phyloP scores from a whole-genome alignment of 2,888 invertebrate species.

The Tanytarsus gracilentus region DNA sequence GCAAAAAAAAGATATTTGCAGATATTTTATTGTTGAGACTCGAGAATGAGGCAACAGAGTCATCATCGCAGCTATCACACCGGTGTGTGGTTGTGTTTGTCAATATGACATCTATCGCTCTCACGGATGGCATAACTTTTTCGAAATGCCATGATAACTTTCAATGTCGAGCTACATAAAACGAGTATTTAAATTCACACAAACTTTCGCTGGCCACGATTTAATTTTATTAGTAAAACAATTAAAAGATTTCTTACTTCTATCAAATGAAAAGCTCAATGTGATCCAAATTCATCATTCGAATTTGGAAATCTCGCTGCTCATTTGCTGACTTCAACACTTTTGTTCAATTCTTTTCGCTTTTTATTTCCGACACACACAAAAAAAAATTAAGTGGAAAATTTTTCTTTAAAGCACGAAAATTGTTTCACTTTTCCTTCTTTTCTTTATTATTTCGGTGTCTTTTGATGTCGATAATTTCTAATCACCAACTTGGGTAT shows the following conservation, averaged over 20 bases:
- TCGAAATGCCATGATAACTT: constrained; percentile 6
- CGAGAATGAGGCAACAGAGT: background rate
- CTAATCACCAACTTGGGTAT: background rate
- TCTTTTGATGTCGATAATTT: background rate
- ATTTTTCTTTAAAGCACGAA: too few species aligned
- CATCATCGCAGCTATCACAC: too few species aligned
- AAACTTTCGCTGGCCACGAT: constrained; percentile 18
- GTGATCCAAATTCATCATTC: constrained; percentile 27
- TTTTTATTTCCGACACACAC: background rate
- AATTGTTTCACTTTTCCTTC: background rate
- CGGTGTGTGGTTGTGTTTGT: too few species aligned
- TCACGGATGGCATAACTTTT: constrained; percentile 8
- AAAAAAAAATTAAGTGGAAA: too few species aligned
- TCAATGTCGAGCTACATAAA: background rate
- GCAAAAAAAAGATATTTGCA: too few species aligned
- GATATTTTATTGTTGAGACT: too few species aligned
- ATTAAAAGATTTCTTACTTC: constrained; percentile 8
- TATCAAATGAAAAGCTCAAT: constrained; percentile 17
- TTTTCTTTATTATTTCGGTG: background rate
- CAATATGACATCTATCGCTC: background rate
- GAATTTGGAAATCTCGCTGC: constrained; percentile 20
- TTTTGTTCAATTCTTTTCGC: background rate
- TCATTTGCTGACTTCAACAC: background rate
- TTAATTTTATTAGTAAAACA: background rate
- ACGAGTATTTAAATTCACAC: too few species aligned